These are phyloP conservation scores for Ammodytes marinus DNA, from an alignment of 2,113 vertebrate species.

Conservation along the genomic window DNA sequence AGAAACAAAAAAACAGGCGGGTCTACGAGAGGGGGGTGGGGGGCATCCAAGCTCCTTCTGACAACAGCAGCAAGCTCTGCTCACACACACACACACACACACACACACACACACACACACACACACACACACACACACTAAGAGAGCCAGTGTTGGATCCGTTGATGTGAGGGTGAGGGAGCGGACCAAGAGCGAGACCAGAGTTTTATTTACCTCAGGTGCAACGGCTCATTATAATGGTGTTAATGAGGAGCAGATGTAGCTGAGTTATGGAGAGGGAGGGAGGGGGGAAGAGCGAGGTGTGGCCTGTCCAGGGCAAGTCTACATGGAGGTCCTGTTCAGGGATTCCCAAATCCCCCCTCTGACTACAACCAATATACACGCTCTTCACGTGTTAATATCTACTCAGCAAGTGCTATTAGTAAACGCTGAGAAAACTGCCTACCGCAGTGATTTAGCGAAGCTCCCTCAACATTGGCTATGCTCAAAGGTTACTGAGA, in stretches of 20 bases:
- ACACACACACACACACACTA: too few species aligned
- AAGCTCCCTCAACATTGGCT: conserved; percentile 32
- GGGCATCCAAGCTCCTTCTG: conserved; percentile 47
- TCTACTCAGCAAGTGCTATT: conserved; percentile 84
- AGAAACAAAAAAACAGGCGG: conserved; percentile 62
- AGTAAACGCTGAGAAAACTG: conserved; percentile 72
- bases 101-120: too few species aligned
- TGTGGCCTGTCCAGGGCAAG: conserved; percentile 63
- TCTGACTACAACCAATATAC: conserved; percentile 63
- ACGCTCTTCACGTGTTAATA: conserved; percentile 65
- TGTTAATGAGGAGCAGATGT: conserved; percentile 85
- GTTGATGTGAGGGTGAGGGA: conserved; percentile 50
- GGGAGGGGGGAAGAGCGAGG: conserved; percentile 50
- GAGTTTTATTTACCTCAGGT: conserved; percentile 84
- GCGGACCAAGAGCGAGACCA: conserved; percentile 50
- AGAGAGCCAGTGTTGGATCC: conserved; percentile 45
- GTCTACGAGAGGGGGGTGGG: conserved; percentile 24
- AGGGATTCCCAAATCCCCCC: conserved; percentile 71
- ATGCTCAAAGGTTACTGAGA: conserved; percentile 48
- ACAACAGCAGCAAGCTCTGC: conserved; percentile 58
- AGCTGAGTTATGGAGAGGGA: conserved; percentile 57
- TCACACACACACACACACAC: conserved; percentile 27
- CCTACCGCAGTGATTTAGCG: conserved; percentile 64
- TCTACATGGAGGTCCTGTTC: conserved; percentile 74
- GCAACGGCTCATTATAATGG: conserved; percentile 80